phyloP scores from a whole-genome alignment of 1,140 invertebrate species.

The Sarcophaga peregrina region DNA sequence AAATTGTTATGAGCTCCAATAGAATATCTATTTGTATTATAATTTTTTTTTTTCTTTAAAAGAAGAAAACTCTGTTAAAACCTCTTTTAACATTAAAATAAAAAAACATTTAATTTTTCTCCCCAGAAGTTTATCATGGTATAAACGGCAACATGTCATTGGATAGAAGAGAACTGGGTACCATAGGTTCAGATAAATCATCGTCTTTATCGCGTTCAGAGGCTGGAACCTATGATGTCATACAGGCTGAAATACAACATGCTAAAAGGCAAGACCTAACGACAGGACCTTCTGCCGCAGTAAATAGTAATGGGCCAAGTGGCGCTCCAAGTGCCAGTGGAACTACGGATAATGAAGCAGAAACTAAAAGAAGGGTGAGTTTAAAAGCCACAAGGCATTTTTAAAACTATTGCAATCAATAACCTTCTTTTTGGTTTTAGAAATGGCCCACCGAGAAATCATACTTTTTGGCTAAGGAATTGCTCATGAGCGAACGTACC shows the following conservation, averaged over 20 bases:
- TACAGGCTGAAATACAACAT: slow-evolving; percentile 63
- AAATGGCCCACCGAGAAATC: slow-evolving; percentile 81
- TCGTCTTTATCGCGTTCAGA: slow-evolving; percentile 65
- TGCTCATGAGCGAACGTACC: slow-evolving; percentile 94
- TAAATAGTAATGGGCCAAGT: slow-evolving; percentile 51
- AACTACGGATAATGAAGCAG: slow-evolving; percentile 48
- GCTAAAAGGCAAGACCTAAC: slow-evolving; percentile 61
- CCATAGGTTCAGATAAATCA: slow-evolving; percentile 64
- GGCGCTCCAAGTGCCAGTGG: not conserved
- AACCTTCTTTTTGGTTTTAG: slow-evolving; percentile 60
- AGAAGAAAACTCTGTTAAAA: too few relatives aligned
- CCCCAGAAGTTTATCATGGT: slow-evolving; percentile 60
- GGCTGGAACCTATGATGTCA: slow-evolving; percentile 64
- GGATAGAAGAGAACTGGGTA: slow-evolving; percentile 62
- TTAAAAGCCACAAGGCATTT: too few relatives aligned
- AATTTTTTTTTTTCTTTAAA: too few relatives aligned
- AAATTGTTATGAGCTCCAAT: too few relatives aligned
- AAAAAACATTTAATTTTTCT: slow-evolving; percentile 31
- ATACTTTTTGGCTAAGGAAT: slow-evolving; percentile 93
- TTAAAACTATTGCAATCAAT: not conserved
- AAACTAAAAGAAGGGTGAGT: slow-evolving; percentile 57
- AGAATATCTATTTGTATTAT: too few relatives aligned
- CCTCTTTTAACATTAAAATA: too few relatives aligned
- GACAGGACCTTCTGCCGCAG: slow-evolving; percentile 54
- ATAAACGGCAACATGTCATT: slow-evolving; percentile 66